phyloP scores from a whole-genome alignment of 2,113 vertebrate species.

The Clarias macrocephalus region DNA sequence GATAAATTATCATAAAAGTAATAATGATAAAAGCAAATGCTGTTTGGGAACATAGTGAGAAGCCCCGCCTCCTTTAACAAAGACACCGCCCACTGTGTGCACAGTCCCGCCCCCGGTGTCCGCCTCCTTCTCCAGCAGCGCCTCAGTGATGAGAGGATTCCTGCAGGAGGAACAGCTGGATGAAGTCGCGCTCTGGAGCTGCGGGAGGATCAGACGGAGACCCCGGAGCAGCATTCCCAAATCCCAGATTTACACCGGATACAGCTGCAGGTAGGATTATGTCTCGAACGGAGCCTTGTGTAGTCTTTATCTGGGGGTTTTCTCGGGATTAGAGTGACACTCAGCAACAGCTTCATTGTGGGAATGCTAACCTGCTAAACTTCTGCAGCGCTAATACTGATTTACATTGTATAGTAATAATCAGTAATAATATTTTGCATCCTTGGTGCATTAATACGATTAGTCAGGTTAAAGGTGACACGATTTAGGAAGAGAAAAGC shows the following conservation, averaged over 20 bases:
- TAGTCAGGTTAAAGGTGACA: not conserved
- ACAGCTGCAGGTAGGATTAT: slow-evolving; percentile 33
- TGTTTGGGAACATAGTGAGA: not conserved
- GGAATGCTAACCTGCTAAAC: slow-evolving; percentile 26
- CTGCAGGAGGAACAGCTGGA: slow-evolving; percentile 40
- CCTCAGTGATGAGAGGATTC: slow-evolving; percentile 44
- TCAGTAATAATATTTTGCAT: too few relatives aligned
- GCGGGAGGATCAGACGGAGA: not conserved
- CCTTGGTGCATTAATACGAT: fast-evolving
- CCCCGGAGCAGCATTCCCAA: too few relatives aligned
- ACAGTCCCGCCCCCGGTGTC: slow-evolving; percentile 34
- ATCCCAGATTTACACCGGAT: too few relatives aligned
- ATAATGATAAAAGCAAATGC: too few relatives aligned
- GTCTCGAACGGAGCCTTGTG: not conserved
- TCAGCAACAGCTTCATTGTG: slow-evolving; percentile 32
- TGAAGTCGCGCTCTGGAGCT: slow-evolving; percentile 3
- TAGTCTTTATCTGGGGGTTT: not conserved
- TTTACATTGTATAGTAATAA: not conserved
- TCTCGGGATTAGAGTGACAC: slow-evolving; percentile 22
- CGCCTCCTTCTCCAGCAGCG: slow-evolving; percentile 29
- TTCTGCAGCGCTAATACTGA: not conserved
- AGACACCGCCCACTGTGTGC: not conserved
- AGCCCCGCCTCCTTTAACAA: not conserved
- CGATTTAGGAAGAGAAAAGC: not conserved
- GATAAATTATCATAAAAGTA: too few relatives aligned